Base-by-base conservation (phyloP, 2,888 invertebrate species). In the Augochlorella aurata region DNA sequence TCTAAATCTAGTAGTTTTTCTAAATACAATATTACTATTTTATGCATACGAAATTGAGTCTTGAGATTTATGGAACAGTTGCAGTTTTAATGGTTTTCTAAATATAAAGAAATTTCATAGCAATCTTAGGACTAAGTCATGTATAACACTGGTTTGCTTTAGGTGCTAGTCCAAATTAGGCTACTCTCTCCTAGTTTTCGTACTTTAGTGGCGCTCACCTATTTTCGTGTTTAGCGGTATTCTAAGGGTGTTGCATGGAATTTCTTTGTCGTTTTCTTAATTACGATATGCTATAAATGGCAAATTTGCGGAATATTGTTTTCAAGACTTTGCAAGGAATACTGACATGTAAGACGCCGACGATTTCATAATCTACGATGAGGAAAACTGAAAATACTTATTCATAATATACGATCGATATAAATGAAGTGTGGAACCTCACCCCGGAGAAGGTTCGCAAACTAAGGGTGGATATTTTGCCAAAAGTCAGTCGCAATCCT, bases 391-490 rank as follows among this genome's bases (percentile, higher is more conserved):
- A 38, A 38, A 5, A 38, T 38, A 38, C 38, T 38, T 38, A 38
- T 38, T 38, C 38, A 5, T 38, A 38, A 38, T 38, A 4, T 38
- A 38, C 38, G 38, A 38, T 7, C 38, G 7, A 5, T 38, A 38
- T 38, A 63, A 44, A 72, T 29, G 52, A 65, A 74, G 16, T 73
- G 5, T 14, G 49, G 21, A 21, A 52, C 16, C 82, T 85, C 74
- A 88, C 89, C 14, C 52, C 70, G 8, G 84, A 74, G 10, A 89
- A 88, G 38, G 70, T 77, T 68, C 81, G 72, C 68, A 87, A n/a
- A 4, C 85, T 87, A 8, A 88, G 69, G 29, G 70, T 73, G 50
- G 83, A 73, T 74, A 88, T 85, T 67, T 88, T 88, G n/a, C 88
- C 89, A 5, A 81, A 78, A 0, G 87, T 85, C 2, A 88, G 74